Evolutionary conservation across 2,113 vertebrate genomes (phyloP).

Genomic region (Podilymbus podiceps): DNA sequence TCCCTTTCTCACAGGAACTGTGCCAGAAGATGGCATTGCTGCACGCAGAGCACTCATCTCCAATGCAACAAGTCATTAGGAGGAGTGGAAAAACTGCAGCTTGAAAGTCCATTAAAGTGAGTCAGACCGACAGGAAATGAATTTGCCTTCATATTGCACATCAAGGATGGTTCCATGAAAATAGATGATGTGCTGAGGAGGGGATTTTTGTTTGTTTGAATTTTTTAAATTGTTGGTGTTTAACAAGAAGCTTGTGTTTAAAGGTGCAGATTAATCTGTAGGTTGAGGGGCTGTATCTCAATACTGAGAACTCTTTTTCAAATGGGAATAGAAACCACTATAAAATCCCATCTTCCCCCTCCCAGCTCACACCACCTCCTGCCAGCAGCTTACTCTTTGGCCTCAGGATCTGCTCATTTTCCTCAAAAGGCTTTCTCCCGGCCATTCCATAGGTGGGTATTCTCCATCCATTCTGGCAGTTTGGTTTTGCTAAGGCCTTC

Average conservation of each 20-base stretch:
- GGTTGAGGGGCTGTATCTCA: background rate
- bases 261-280: background rate
- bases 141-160: background rate
- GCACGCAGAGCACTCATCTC: slow-evolving; percentile 24
- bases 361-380: background rate
- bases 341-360: background rate
- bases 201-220: background rate
- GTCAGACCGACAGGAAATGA: slow-evolving; percentile 45
- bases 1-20: slow-evolving; percentile 65
- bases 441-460: background rate
- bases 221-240: background rate
- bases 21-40: slow-evolving; percentile 73
- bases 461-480: background rate
- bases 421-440: background rate
- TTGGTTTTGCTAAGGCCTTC: background rate
- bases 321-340: background rate
- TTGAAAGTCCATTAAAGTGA: slow-evolving; percentile 46
- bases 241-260: slow-evolving; percentile 40
- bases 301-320: background rate
- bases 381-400: background rate
- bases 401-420: background rate
- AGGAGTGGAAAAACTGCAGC: slow-evolving; percentile 39
- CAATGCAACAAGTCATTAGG: slow-evolving; percentile 53
- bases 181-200: background rate
- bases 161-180: slow-evolving; percentile 40